Conservation (phyloP, 1,140 invertebrate species). For the Tetragonula clypearis region DNA sequence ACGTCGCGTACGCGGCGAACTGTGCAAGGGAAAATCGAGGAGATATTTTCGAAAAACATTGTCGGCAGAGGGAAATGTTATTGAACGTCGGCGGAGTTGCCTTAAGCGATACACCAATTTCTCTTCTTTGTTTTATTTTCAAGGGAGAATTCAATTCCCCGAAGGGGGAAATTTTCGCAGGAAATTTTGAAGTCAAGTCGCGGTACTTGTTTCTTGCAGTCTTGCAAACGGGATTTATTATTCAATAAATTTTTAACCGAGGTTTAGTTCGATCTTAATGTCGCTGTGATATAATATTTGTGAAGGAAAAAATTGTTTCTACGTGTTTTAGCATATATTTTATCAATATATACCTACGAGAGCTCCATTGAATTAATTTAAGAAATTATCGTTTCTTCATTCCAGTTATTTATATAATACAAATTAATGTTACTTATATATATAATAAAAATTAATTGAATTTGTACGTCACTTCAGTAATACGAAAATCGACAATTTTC, state of each 20-base stretch:
- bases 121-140: neutral
- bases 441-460: neutral
- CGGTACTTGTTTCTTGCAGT: neutral
- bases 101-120: neutral
- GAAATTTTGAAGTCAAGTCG: neutral
- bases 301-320: neutral
- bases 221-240: neutral
- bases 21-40: neutral
- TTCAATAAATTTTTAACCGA: neutral
- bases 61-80: neutral
- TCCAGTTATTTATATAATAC: neutral
- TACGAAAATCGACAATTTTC: neutral
- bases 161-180: neutral
- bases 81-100: neutral
- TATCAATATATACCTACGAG: too few species aligned
- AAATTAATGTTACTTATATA: too few species aligned
- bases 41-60: neutral
- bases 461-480: neutral
- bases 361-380: too few species aligned
- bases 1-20: neutral
- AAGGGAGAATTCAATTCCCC: neutral
- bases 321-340: neutral
- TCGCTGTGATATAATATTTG: neutral
- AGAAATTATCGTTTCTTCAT: neutral
- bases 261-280: neutral